Evolutionary conservation across 2,888 invertebrate genomes (phyloP), one percentile per base, ranked within the genome.

Genomic region (Steinernema carpocapsae): DNA sequence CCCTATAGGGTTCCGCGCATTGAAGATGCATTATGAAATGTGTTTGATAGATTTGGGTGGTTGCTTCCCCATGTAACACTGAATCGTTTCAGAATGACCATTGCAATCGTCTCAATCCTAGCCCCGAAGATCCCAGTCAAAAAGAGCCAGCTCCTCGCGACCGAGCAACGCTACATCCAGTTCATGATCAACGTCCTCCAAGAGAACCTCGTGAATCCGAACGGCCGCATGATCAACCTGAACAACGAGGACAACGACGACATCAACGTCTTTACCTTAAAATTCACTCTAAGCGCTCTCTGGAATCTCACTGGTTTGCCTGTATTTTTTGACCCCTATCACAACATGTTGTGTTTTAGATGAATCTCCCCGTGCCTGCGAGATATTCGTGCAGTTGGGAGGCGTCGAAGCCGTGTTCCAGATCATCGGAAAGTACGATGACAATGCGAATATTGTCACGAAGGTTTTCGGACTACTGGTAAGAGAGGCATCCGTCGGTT

Each of bases 251-350:
- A 70, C 2, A 76, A 79, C 29, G 74, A 79, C 48, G 80, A 82
- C 29, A 78, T 74, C 89, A 90, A 78, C 24, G 92, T 93, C 84
- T 92, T 92, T 76, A 92, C 92, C 1, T 90, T 93, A 88, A 92
- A 92, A 86, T 93, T 93, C 86, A 92, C 93, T 0, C 89, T 93
- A 64, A 92, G 92, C 84, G 92, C 93, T 37, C 89, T 93, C 32
- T 93, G 93, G 93, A 93, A 93, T 88, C 89, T 93, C 70, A 93
- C 93, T 64, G 91, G 91, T 90, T 82, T n/a, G n/a, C n/a, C n/a
- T n/a, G n/a, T n/a, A n/a, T n/a, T n/a, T n/a, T n/a, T n/a, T n/a
- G n/a, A n/a, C n/a, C n/a, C n/a, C n/a, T n/a, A n/a, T n/a, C n/a
- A n/a, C n/a, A n/a, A n/a, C n/a, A n/a, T n/a, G n/a, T n/a, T n/a